phyloP scores from a whole-genome alignment of 1,140 invertebrate species.

The Arctopsyche grandis region DNA sequence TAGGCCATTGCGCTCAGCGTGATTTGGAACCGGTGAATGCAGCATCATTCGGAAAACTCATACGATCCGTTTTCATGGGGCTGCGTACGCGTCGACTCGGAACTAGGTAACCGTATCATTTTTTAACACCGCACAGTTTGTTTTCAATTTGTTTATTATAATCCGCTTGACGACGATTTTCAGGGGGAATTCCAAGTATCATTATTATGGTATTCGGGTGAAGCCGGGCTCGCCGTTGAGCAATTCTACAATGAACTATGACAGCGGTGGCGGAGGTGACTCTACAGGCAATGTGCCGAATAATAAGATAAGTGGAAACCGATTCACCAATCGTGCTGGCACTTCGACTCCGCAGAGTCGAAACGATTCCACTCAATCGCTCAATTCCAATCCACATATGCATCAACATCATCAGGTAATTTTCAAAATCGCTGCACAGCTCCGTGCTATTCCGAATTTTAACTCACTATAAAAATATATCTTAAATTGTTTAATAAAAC shows the following conservation, averaged over 20 bases:
- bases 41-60: constrained; percentile 98
- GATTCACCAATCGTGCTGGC: constrained; percentile 1
- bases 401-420: constrained; percentile 58
- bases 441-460: background rate
- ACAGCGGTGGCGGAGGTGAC: constrained; percentile 56
- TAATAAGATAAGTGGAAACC: constrained; percentile 1
- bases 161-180: constrained; percentile 55
- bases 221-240: constrained; percentile 80
- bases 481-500: too few species aligned
- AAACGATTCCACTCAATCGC: constrained; percentile 57
- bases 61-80: constrained; percentile 96
- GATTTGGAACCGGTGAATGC: constrained; percentile 98
- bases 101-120: constrained; percentile 74
- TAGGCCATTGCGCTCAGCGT: constrained; percentile 92
- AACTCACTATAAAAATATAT: too few species aligned
- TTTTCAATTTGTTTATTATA: background rate
- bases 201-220: constrained; percentile 99
- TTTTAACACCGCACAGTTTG: background rate
- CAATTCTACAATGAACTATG: constrained; percentile 56
- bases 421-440: background rate
- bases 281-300: constrained; percentile 49
- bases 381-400: constrained; percentile 57
- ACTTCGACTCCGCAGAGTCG: constrained; percentile 51
- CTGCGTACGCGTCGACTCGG: constrained; percentile 92
- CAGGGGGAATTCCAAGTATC: constrained; percentile 99